phyloP scores from a whole-genome alignment of 2,113 vertebrate genomes.

The Archilochus colubris region DNA sequence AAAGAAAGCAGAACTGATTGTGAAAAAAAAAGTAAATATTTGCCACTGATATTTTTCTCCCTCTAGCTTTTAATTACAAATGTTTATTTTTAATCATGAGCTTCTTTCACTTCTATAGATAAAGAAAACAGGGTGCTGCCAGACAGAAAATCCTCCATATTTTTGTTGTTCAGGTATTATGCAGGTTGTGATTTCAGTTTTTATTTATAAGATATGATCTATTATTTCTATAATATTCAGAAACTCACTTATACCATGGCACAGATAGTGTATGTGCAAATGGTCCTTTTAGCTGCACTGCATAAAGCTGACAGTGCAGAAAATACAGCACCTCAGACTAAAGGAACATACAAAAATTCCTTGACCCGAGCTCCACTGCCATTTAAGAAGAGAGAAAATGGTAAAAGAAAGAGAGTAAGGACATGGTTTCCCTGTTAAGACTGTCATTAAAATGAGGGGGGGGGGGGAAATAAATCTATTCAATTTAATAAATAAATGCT shows the following conservation, averaged over 20 bases:
- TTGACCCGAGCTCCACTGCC: background rate
- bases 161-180: background rate
- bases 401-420: background rate
- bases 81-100: background rate
- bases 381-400: background rate
- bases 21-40: background rate
- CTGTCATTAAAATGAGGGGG: background rate
- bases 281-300: background rate
- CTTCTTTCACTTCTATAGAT: background rate
- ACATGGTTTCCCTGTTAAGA: background rate
- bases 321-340: background rate
- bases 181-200: background rate
- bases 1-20: background rate
- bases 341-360: background rate
- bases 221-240: background rate
- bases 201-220: background rate
- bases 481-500: background rate
- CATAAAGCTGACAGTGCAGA: background rate
- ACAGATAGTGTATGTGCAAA: background rate
- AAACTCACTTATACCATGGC: background rate
- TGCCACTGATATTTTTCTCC: background rate
- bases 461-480: background rate
- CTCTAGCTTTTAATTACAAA: background rate
- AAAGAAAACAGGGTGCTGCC: background rate
- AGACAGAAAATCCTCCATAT: background rate